Evolutionary conservation across 2,797 vertebrate species (phyloP).

Genomic region (Aeoliscus strigatus): DNA sequence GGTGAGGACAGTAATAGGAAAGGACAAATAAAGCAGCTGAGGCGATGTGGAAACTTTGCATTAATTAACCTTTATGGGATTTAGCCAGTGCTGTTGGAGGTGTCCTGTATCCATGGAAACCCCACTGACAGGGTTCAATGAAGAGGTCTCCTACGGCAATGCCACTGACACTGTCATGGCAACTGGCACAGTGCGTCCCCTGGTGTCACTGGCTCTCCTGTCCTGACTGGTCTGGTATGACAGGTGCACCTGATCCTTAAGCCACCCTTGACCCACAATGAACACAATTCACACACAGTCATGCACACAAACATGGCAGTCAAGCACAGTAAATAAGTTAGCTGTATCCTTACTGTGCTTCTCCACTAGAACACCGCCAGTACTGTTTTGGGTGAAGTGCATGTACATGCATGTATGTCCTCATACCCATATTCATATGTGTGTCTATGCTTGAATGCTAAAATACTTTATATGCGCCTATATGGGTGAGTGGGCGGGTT

Average conservation of each 20-base stretch:
- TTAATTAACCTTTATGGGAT: constrained; percentile 82
- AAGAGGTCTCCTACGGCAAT: constrained; percentile 66
- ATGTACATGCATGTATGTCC: constrained; percentile 4
- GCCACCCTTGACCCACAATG: constrained; percentile 26
- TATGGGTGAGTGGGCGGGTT: constrained; percentile 38
- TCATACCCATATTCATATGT: constrained; percentile 12
- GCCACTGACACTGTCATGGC: constrained; percentile 70
- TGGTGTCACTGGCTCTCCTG: constrained; percentile 61
- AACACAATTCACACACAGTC: constrained; percentile 19
- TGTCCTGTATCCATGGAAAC: constrained; percentile 73
- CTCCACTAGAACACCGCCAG: no score
- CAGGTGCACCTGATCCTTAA: constrained; percentile 71
- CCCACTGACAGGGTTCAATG: constrained; percentile 76
- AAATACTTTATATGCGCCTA: constrained; percentile 24
- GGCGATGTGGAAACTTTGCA: constrained; percentile 71
- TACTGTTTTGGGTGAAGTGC: constrained; percentile 5
- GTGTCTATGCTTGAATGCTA: constrained; percentile 20
- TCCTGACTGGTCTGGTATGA: constrained; percentile 65
- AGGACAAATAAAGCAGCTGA: constrained; percentile 70
- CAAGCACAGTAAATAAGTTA: no score
- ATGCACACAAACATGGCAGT: constrained; percentile 12
- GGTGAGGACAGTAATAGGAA: constrained; percentile 58
- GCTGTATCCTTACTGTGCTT: no score
- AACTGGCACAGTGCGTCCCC: constrained; percentile 67
- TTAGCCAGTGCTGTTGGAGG: constrained; percentile 66